A percentile compares a stretch with the other conserved stretches of the same genome.
Evolutionary conservation across 2,113 vertebrate species (phyloP).

Genomic region (Anoplopoma fimbria): DNA sequence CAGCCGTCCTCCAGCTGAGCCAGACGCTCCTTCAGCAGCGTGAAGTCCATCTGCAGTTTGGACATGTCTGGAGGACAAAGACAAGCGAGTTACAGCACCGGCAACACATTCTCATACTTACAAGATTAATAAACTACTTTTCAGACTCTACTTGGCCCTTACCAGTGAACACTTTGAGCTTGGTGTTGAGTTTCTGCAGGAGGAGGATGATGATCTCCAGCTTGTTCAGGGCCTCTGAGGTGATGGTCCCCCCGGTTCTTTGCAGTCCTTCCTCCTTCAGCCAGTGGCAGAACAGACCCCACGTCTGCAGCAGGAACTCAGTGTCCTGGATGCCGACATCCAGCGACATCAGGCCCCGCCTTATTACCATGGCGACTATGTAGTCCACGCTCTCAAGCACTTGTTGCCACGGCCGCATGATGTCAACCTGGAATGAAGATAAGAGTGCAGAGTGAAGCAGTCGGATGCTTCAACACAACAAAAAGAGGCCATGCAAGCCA

Average conservation of each 20-base stretch:
- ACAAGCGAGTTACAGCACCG: constrained; percentile 3
- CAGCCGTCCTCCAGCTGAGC: constrained; percentile 85
- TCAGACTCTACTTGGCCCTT: constrained; percentile 42
- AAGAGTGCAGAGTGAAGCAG: neutral
- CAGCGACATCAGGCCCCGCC: constrained; percentile 89
- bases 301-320: constrained; percentile 91
- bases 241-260: constrained; percentile 83
- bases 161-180: constrained; percentile 91
- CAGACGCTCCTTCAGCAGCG: constrained; percentile 88
- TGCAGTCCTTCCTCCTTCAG: constrained; percentile 87
- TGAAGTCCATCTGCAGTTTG: constrained; percentile 91
- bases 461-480: neutral
- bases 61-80: constrained; percentile 87
- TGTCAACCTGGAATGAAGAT: constrained; percentile 86
- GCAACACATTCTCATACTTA: neutral
- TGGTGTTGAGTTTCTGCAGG: constrained; percentile 93
- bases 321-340: constrained; percentile 90
- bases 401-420: constrained; percentile 92
- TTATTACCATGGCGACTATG: constrained; percentile 86
- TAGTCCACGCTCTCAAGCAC: constrained; percentile 91
- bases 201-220: constrained; percentile 92
- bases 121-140: neutral
- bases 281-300: constrained; percentile 92
- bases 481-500: neutral
- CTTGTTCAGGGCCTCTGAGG: constrained; percentile 89